Percentiles rank a stretch among this genome's conserved stretches.
These are phyloP conservation scores for Psix sp. DNA, from an alignment of 1,140 invertebrate species.

Conservation along the genomic window DNA sequence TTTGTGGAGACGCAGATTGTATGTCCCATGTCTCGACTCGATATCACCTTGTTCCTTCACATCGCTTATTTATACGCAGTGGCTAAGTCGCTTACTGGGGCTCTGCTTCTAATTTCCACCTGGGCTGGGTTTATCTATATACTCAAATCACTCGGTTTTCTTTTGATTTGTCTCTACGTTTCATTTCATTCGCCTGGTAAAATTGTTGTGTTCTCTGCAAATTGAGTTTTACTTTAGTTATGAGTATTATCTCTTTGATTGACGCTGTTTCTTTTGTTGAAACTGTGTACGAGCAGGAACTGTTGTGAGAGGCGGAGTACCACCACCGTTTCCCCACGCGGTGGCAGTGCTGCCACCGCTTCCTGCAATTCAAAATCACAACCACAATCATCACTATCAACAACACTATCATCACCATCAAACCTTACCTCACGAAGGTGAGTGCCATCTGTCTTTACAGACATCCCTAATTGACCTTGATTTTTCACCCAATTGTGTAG, in stretches of 20 bases:
- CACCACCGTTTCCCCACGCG: conserved; percentile 80
- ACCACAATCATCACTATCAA: conserved; percentile 69
- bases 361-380: conserved; percentile 74
- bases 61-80: conserved; percentile 34
- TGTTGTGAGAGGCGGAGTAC: conserved; percentile 70
- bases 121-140: background rate
- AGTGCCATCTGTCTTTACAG: conserved; percentile 58
- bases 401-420: conserved; percentile 69
- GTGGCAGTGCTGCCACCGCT: conserved; percentile 82
- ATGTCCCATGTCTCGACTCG: conserved; percentile 57
- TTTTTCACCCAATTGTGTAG: background rate
- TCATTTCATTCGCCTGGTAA: too few species aligned
- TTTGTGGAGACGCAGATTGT: conserved; percentile 50
- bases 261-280: conserved; percentile 37
- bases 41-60: conserved; percentile 28
- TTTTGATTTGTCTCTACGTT: too few species aligned
- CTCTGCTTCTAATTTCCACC: conserved; percentile 21
- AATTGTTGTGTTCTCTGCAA: too few species aligned
- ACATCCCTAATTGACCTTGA: conserved; percentile 2
- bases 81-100: conserved; percentile 39
- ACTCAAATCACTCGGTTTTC: too few species aligned
- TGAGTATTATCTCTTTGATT: conserved; percentile 24
- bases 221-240: too few species aligned
- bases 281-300: conserved; percentile 73
- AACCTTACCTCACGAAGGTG: conserved; percentile 78